These are phyloP conservation scores for Corythaixoides concolor DNA, from an alignment of 2,113 vertebrate species.

Conservation along the genomic window DNA sequence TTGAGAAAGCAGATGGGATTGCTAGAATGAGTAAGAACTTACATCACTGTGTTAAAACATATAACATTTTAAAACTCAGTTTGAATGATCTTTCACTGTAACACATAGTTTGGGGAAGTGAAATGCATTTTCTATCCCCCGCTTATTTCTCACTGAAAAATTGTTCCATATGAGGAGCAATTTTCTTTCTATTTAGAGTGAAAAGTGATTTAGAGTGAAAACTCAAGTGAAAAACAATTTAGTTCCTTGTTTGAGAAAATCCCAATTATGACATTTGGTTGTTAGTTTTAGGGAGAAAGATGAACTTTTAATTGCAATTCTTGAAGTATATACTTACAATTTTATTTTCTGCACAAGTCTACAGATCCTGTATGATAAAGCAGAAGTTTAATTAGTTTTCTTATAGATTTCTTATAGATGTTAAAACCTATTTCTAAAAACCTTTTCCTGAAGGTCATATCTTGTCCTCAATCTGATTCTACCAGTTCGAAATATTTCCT, in stretches of 20 bases:
- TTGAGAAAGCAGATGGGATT: neutral
- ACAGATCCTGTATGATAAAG: neutral
- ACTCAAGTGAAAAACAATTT: neutral
- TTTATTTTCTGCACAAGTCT: neutral
- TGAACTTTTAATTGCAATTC: neutral
- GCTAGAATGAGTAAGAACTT: neutral
- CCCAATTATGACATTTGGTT: neutral
- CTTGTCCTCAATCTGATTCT: conserved; percentile 5
- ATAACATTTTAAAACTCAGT: neutral
- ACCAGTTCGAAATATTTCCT: neutral
- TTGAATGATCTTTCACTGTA: neutral
- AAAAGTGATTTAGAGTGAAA: neutral
- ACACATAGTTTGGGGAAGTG: neutral
- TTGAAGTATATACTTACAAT: neutral
- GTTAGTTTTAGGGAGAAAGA: neutral
- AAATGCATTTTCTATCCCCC: neutral
- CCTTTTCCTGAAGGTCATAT: neutral
- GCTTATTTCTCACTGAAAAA: neutral
- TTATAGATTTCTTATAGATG: conserved; percentile 14
- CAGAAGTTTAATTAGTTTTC: conserved; percentile 5
- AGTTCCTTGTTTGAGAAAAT: conserved; percentile 7
- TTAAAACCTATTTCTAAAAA: conserved; percentile 7
- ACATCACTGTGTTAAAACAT: neutral
- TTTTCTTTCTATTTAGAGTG: neutral
- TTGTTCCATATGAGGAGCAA: neutral